Percentiles rank a stretch among this genome's conserved stretches.
Evolutionary conservation across 2,888 invertebrate species (phyloP).

Genomic region (Resseliella maxima): DNA sequence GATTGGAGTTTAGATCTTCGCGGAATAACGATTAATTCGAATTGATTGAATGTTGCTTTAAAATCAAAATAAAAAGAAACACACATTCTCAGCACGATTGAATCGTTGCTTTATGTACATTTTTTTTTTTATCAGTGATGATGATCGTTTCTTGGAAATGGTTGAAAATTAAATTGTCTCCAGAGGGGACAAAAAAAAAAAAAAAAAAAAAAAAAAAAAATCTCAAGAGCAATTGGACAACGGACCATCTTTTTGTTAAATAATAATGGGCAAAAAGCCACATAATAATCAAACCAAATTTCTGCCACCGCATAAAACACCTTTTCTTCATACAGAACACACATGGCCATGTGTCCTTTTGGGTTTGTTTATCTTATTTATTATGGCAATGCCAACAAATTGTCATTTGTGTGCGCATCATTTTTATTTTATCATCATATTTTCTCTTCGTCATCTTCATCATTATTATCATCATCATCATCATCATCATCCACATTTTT

Average conservation of each 20-base stretch:
- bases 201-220: not conserved
- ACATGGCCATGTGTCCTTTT: not conserved
- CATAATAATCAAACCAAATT: conserved; percentile 21
- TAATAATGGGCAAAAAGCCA: not conserved
- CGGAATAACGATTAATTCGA: not conserved
- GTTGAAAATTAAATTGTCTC: conserved; percentile 1
- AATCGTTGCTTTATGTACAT: no score
- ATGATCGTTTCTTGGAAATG: not conserved
- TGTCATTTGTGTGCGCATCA: not conserved
- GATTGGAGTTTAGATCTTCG: not conserved
- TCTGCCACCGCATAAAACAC: not conserved
- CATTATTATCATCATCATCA: not conserved
- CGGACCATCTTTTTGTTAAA: not conserved
- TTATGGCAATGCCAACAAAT: conserved; percentile 30
- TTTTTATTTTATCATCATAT: not conserved
- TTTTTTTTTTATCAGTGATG: not conserved
- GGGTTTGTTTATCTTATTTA: conserved; percentile 7
- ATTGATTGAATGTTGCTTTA: no score
- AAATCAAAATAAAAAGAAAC: no score
- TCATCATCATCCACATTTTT: not conserved
- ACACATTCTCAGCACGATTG: no score
- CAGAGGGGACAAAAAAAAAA: not conserved
- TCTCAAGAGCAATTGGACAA: conserved; percentile 26
- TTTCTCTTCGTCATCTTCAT: not conserved
- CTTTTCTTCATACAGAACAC: not conserved